These are phyloP conservation scores for Papilio demoleus DNA, from an alignment of 2,888 invertebrate genomes.

Conservation along the genomic window DNA sequence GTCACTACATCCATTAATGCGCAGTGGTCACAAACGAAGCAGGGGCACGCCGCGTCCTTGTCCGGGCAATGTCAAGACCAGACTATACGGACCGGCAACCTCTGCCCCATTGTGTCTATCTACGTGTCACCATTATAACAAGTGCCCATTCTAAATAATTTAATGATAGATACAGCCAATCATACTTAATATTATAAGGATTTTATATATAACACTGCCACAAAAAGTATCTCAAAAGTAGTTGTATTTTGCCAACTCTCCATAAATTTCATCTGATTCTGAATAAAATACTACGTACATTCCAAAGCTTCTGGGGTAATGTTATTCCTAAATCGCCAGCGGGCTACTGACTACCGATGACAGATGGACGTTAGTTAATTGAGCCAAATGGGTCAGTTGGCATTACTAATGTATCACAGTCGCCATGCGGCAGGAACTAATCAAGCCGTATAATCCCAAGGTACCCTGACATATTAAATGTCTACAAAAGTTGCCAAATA, in stretches of 20 bases:
- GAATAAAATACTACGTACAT: no score
- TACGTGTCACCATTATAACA: slow-evolving; percentile 36
- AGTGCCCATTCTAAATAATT: background rate
- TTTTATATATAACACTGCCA: background rate
- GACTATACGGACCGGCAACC: slow-evolving; percentile 47
- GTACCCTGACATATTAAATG: slow-evolving; percentile 7
- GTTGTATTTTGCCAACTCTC: background rate
- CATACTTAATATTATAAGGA: background rate
- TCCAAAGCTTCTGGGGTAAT: background rate
- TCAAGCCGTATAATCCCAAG: background rate
- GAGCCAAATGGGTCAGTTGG: slow-evolving; percentile 25
- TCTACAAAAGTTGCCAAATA: background rate
- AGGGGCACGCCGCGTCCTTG: slow-evolving; percentile 51
- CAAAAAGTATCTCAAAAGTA: background rate
- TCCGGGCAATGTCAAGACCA: slow-evolving; percentile 63
- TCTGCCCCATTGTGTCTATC: slow-evolving; percentile 44
- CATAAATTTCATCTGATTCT: no score
- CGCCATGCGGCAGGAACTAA: slow-evolving; percentile 26
- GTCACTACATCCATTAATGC: no score
- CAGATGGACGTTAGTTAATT: slow-evolving; percentile 2
- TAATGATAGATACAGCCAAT: background rate
- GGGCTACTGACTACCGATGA: background rate
- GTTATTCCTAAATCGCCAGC: background rate
- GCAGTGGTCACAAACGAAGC: slow-evolving; percentile 19
- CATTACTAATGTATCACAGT: slow-evolving; percentile 19